phyloP scores from a whole-genome alignment of 2,113 vertebrate species.

The Melanostigma gelatinosum region DNA sequence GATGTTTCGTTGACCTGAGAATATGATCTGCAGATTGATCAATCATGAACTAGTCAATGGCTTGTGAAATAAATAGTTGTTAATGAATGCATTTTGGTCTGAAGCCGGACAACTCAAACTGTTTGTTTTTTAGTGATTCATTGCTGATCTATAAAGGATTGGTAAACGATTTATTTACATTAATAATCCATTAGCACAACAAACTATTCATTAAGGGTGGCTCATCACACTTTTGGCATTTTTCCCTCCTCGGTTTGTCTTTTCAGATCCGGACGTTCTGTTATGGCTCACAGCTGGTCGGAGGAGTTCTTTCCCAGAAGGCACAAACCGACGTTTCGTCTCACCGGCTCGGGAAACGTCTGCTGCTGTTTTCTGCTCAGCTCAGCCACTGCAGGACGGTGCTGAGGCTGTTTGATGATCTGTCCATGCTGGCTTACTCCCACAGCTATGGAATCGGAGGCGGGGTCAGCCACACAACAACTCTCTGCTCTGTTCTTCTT shows the following conservation, averaged over 20 bases:
- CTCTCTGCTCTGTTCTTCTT: background rate
- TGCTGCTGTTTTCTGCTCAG: constrained; percentile 88
- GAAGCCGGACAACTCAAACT: background rate
- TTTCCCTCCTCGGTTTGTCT: background rate
- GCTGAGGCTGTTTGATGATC: constrained; percentile 92
- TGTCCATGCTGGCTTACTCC: constrained; percentile 89
- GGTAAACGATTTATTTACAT: background rate
- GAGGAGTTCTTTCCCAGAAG: constrained; percentile 83
- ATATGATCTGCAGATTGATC: background rate
- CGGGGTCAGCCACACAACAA: constrained; percentile 77
- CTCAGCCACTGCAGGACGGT: constrained; percentile 91
- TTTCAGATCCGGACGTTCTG: constrained; percentile 87
- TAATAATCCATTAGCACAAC: background rate
- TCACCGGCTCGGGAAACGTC: constrained; percentile 79
- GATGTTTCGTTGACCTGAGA: too few species aligned
- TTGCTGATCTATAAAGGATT: background rate
- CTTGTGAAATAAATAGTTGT: background rate
- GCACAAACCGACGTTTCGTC: constrained; percentile 49
- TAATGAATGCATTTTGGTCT: background rate
- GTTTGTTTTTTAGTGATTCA: background rate
- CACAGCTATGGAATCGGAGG: constrained; percentile 88
- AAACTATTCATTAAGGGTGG: background rate
- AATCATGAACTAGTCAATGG: background rate
- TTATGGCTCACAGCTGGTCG: constrained; percentile 90
- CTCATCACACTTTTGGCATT: background rate